Base-by-base conservation (phyloP, 2,888 invertebrate species). In the Hybos culiciformis region DNA sequence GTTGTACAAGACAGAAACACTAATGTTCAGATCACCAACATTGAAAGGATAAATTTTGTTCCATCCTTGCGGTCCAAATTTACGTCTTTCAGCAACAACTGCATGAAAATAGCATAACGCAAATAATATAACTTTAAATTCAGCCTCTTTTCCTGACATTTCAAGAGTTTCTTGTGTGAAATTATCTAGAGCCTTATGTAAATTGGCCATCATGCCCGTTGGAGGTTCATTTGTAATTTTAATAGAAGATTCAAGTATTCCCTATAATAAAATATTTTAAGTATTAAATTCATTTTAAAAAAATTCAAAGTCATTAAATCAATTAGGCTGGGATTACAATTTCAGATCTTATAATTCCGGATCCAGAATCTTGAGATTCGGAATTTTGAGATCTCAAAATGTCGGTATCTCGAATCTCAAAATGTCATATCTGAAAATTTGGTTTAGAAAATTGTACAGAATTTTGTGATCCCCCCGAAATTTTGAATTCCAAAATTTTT, bases 191-290 rank as follows among this genome's bases (percentile, higher is more conserved):
- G 94, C 91, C 68, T 94, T 94, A 67, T 94, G 94, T 12, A 96
- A 73, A 66, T 96, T 96, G 7, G 94, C 93, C 72, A 79, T 74
- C 90, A 96, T 94, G 39, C 94, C 94, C 2, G 92, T 91, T 1
- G 96, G 96, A 0, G 96, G 93, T 64, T 96, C 94, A 59, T 94
- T 96, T 4, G 94, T 94, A 46, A 96, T 93, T 71, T 96, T 96
- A 53, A 96, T 94, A 12, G 92, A 91, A 0, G 91, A 86, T 63
- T 96, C 93, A 39, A 96, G 67, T 47, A 96, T 91, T 1, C 94
- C 94, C 74, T 64, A 26, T 2, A 43, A 39, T 20, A 39, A 42
- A 39, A 37, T 21, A 42, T 26, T 23, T 50, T 36, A 26, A 33
- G 41, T 19, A 39, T 26, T 15, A 17, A 32, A 18, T 21, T 21